A percentile compares a stretch with the other conserved stretches of the same genome.
Evolutionary conservation across 2,888 invertebrate genomes (phyloP).

Genomic region (Eupithecia dodoneata): DNA sequence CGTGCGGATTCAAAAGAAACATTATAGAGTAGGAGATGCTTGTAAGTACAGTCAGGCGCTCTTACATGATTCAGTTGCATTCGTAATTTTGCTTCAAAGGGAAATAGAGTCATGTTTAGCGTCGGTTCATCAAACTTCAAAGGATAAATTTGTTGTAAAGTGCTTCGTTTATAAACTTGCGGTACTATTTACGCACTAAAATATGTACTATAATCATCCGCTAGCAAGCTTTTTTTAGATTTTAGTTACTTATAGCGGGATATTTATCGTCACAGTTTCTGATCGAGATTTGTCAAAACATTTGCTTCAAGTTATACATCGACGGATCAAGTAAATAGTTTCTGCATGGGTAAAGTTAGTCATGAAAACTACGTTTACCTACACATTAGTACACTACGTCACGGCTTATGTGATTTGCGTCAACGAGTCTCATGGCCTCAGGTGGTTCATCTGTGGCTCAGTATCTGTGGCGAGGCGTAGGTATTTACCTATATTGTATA

Average conservation of each 20-base stretch:
- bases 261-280: too few relatives aligned
- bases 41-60: constrained; percentile 23
- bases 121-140: constrained; percentile 10
- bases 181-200: not conserved
- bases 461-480: constrained; percentile 55
- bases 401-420: constrained; percentile 36
- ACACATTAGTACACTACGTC: not conserved
- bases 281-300: not conserved
- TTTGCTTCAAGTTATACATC: not conserved
- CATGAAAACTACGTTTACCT: not conserved
- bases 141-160: not conserved
- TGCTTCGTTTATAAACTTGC: not conserved
- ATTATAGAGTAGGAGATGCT: constrained; percentile 25
- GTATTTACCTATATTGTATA: constrained; percentile 45
- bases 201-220: not conserved
- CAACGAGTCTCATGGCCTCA: constrained; percentile 49
- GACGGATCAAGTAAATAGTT: not conserved
- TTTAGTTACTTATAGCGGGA: too few relatives aligned
- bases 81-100: constrained; percentile 6
- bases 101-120: constrained; percentile 9
- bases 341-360: not conserved
- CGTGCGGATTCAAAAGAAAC: constrained; percentile 32
- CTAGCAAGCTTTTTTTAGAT: not conserved
- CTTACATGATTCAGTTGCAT: constrained; percentile 29
- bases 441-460: constrained; percentile 59